Percentiles rank a stretch among this genome's conserved stretches.
These are phyloP conservation scores for Noctua janthe DNA, from an alignment of 2,888 invertebrate genomes.

Conservation along the genomic window DNA sequence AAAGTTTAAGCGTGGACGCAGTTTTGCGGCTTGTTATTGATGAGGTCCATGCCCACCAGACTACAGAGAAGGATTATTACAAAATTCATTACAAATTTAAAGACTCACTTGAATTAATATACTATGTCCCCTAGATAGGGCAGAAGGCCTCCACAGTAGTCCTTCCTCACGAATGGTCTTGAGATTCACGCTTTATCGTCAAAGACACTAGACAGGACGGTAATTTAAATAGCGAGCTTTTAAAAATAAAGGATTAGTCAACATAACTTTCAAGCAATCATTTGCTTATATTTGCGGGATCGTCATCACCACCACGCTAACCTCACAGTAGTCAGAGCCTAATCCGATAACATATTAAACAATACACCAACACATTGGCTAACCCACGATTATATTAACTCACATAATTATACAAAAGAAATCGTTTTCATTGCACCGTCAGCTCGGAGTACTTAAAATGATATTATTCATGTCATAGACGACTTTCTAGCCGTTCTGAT, in stretches of 20 bases:
- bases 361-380: slow-evolving; percentile 3
- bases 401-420: slow-evolving; percentile 55
- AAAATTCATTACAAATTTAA: no score
- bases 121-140: not conserved
- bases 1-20: not conserved
- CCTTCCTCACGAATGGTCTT: not conserved
- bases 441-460: slow-evolving; percentile 58
- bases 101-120: no score
- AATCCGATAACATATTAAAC: not conserved
- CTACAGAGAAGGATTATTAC: not conserved
- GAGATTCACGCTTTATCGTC: not conserved
- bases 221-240: not conserved
- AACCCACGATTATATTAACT: slow-evolving; percentile 46
- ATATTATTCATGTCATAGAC: slow-evolving; percentile 64
- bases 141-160: not conserved
- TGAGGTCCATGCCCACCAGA: no score
- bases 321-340: not conserved
- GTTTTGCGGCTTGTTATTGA: not conserved
- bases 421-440: slow-evolving; percentile 54
- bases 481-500: slow-evolving; percentile 68
- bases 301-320: not conserved
- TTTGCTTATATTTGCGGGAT: not conserved
- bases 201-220: not conserved
- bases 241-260: not conserved
- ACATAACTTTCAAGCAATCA: not conserved